Conservation (phyloP, 2,113 vertebrate genomes). For the Spea multiplicata region DNA sequence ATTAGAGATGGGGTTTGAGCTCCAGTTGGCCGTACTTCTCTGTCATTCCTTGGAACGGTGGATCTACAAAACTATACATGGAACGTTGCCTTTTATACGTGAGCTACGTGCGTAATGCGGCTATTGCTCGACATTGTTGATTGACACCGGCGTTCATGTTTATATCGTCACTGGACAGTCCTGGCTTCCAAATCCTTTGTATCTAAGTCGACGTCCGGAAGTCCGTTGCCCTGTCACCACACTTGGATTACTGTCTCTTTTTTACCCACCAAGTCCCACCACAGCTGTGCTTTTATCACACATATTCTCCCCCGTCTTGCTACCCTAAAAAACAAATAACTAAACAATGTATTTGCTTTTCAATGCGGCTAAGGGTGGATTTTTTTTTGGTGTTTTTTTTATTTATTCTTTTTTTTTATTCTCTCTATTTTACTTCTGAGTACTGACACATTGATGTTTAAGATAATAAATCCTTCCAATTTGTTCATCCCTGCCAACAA, state of each 20-base stretch:
- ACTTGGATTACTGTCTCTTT: slow-evolving; percentile 68
- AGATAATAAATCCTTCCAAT: slow-evolving; percentile 81
- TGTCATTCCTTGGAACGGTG: no score
- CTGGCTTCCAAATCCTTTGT: not conserved
- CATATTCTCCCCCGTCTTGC: slow-evolving; percentile 58
- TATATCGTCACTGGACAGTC: no score
- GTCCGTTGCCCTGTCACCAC: slow-evolving; percentile 54
- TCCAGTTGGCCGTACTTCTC: no score
- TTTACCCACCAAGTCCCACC: slow-evolving; percentile 64
- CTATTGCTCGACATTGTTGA: no score
- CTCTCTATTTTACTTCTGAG: slow-evolving; percentile 59
- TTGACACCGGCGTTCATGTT: no score
- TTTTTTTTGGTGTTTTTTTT: slow-evolving; percentile 41
- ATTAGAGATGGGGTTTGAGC: no score
- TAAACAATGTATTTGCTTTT: slow-evolving; percentile 76
- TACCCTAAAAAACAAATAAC: slow-evolving; percentile 69
- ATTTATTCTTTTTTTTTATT: slow-evolving; percentile 49
- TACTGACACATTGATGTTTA: slow-evolving; percentile 74
- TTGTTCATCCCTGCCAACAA: slow-evolving; percentile 78
- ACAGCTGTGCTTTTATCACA: slow-evolving; percentile 70
- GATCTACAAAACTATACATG: no score
- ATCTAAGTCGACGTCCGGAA: not conserved
- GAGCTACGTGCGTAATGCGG: no score
- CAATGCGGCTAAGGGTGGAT: slow-evolving; percentile 55
- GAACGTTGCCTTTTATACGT: no score